Base-by-base conservation (phyloP, 1,140 invertebrate genomes). In the Camponotus pennsylvanicus region DNA sequence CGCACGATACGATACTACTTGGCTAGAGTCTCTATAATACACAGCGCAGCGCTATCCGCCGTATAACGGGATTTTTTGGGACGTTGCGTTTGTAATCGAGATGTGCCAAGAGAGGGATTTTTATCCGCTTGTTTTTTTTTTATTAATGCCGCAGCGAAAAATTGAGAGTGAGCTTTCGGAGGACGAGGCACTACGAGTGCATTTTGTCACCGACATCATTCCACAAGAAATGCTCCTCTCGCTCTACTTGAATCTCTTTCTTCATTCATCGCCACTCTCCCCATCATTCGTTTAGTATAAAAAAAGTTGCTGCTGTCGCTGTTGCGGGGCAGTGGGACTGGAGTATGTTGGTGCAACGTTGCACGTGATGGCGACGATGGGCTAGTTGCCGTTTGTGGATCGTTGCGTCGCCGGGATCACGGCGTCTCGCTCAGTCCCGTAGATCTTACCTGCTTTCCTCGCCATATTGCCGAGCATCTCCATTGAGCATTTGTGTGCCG, bases 361-460 rank as follows among this genome's bases (percentile, higher is more conserved):
- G 49, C 64, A 80, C 55, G 40, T 78, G 21, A 86, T 45, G 42
- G 21, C 71, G 49, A 85, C 83, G 87, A 82, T 82, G 85, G 90
- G 89, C 93, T 95, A 96, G 93, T 96, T 96, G 90, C 96, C 96
- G 86, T 96, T 96, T 59, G 96, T 95, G 77, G 96, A 96, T 78
- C 95, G 94, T 75, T 95, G 94, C 69, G 92, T 93, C 66, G 95
- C 90, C 63, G 95, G 93, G 83, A 96, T 95, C 55, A 96, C 94
- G 9, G 93, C 94, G 82, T 96, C 96, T 42, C 96, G 87, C 86
- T 96, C 97, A 61, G 98, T 98, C 63, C 98, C 98, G 95, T 99
- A 99, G 88, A 99, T 99, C 95, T 99, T 99, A 66, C 98, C 98
- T 57, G 98, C 98, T 95, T 99, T 99, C 92, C 97, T 97, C n/a